Percentiles rank a stretch among this genome's conserved stretches.
phyloP scores from a whole-genome alignment of 2,113 vertebrate genomes.

The Silurus meridionalis region DNA sequence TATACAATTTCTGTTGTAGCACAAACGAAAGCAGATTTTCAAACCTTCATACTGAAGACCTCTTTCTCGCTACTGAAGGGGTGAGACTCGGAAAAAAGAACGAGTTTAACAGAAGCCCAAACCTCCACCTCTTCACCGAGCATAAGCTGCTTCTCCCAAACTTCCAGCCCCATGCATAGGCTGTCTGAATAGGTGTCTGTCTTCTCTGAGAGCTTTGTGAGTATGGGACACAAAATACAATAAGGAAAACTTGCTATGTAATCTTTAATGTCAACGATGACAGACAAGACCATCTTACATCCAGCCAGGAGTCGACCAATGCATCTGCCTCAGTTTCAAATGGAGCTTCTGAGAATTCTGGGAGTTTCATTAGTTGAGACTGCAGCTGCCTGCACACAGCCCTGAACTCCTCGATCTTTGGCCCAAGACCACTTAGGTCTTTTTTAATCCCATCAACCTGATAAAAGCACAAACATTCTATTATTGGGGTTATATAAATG shows the following conservation, averaged over 20 bases:
- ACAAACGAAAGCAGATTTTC: not conserved
- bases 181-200: conserved; percentile 84
- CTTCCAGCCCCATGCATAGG: conserved; percentile 80
- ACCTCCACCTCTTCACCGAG: conserved; percentile 76
- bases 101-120: conserved; percentile 76
- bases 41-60: conserved; percentile 77
- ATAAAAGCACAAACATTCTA: not conserved
- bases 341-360: conserved; percentile 79
- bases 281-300: conserved; percentile 74
- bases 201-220: conserved; percentile 87
- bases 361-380: conserved; percentile 87
- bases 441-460: conserved; percentile 83
- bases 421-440: conserved; percentile 77
- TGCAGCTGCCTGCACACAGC: conserved; percentile 87
- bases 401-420: conserved; percentile 82
- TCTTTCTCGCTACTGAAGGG: conserved; percentile 75
- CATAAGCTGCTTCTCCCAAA: conserved; percentile 89
- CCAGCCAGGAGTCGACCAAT: conserved; percentile 92
- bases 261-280: not conserved
- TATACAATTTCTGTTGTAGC: not conserved
- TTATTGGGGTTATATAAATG: not conserved
- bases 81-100: conserved; percentile 66
- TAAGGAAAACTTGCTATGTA: too few species aligned
- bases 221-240: not conserved
- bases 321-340: conserved; percentile 87